Conservation (phyloP, 2,797 vertebrate species). For the Spondyliosoma cantharus region DNA sequence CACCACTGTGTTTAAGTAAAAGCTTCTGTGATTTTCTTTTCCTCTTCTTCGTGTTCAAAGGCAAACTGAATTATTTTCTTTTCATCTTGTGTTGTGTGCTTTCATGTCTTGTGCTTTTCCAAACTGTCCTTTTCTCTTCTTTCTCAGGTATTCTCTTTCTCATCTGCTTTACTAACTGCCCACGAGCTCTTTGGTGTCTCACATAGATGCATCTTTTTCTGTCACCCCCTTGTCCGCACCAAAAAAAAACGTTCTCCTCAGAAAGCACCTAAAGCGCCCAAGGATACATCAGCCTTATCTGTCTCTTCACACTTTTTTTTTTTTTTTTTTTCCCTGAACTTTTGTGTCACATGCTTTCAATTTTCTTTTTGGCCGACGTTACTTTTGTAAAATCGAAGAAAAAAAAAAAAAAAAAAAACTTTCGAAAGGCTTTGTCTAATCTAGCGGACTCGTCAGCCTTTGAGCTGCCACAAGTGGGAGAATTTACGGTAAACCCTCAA, state of each 20-base stretch:
- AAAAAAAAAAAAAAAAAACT: slow-evolving; percentile 53
- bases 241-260: slow-evolving; percentile 82
- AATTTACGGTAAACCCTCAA: slow-evolving; percentile 43
- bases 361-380: slow-evolving; percentile 61
- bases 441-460: slow-evolving; percentile 71
- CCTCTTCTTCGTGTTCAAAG: slow-evolving; percentile 13
- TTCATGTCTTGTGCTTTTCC: slow-evolving; percentile 88
- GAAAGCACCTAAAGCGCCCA: slow-evolving; percentile 65
- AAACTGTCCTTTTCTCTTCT: slow-evolving; percentile 91
- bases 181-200: slow-evolving; percentile 88
- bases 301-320: slow-evolving; percentile 69
- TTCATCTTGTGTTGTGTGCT: slow-evolving; percentile 80
- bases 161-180: slow-evolving; percentile 95
- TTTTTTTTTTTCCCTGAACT: slow-evolving; percentile 70
- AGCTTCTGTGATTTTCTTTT: slow-evolving; percentile 28
- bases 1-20: slow-evolving; percentile 35
- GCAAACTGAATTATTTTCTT: slow-evolving; percentile 46
- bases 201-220: slow-evolving; percentile 87
- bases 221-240: slow-evolving; percentile 85
- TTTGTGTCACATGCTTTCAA: slow-evolving; percentile 79
- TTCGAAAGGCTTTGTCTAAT: slow-evolving; percentile 79
- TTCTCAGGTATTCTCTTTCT: slow-evolving; percentile 98
- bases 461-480: slow-evolving; percentile 67
- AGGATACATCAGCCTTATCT: slow-evolving; percentile 86
- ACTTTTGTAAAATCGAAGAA: slow-evolving; percentile 67